Evolutionary conservation across 2,797 vertebrate species (phyloP).

Genomic region (Fringilla coelebs): DNA sequence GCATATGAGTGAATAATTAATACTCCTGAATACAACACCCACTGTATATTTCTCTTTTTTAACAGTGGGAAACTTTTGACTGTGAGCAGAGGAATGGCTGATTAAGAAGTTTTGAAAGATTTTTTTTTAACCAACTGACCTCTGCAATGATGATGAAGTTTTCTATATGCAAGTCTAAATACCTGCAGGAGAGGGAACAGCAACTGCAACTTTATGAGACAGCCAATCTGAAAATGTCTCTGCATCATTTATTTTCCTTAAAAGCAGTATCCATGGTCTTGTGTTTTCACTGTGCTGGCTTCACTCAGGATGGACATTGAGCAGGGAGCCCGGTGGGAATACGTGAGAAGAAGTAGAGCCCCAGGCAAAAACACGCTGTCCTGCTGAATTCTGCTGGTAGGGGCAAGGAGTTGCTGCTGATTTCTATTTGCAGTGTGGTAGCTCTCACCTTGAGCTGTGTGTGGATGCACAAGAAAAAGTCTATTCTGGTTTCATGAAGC

Average conservation of each 20-base stretch:
- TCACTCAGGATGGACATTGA: not conserved
- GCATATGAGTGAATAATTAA: not conserved
- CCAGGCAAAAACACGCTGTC: not conserved
- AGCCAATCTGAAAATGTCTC: not conserved
- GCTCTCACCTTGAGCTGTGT: not conserved
- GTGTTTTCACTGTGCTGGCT: not conserved
- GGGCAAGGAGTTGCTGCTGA: not conserved
- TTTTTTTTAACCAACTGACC: not conserved
- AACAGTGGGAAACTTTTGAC: not conserved
- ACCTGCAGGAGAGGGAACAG: not conserved
- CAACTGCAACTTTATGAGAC: not conserved
- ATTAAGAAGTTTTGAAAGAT: not conserved
- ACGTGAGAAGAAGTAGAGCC: not conserved
- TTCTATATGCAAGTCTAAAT: not conserved
- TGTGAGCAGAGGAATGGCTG: not conserved
- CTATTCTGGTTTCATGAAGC: not conserved
- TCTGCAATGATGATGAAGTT: not conserved
- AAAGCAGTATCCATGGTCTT: not conserved
- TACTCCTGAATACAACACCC: not conserved
- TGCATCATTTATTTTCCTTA: not conserved
- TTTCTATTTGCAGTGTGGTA: not conserved
- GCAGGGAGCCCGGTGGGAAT: not conserved
- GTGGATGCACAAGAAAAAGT: not conserved
- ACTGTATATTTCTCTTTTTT: not conserved
- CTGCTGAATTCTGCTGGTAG: not conserved